Conservation (phyloP, 1,140 invertebrate genomes). For the Planococcus citri region DNA sequence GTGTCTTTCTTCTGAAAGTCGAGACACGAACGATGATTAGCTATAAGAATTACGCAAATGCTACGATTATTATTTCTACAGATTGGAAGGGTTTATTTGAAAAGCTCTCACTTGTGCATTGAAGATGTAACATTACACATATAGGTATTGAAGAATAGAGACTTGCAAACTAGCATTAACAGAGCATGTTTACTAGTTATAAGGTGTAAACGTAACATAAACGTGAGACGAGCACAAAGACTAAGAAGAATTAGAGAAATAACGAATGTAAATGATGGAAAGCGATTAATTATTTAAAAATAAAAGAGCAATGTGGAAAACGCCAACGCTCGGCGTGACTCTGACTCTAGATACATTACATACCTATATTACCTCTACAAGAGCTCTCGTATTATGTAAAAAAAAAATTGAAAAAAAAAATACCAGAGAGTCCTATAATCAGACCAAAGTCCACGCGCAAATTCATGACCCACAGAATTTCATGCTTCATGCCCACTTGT, state of each 20-base stretch:
- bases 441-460: not conserved
- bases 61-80: too few relatives aligned
- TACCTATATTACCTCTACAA: too few relatives aligned
- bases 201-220: not conserved
- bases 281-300: slow-evolving; percentile 4
- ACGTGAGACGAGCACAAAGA: not conserved
- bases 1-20: too few relatives aligned
- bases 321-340: slow-evolving; percentile 4
- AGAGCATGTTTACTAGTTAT: too few relatives aligned
- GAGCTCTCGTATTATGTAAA: not conserved
- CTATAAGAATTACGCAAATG: too few relatives aligned
- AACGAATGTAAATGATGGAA: slow-evolving; percentile 3
- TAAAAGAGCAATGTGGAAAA: not conserved
- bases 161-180: too few relatives aligned
- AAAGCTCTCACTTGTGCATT: too few relatives aligned
- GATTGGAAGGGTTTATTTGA: too few relatives aligned
- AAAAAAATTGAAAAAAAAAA: not conserved
- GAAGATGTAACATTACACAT: too few relatives aligned
- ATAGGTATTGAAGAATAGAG: too few relatives aligned
- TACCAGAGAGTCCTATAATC: not conserved
- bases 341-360: not conserved
- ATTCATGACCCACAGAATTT: slow-evolving; percentile 6
- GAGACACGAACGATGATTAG: too few relatives aligned
- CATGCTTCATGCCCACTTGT: not conserved
- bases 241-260: not conserved